These are phyloP conservation scores for Apotomis betuletana DNA, from an alignment of 2,888 invertebrate species.

Conservation along the genomic window DNA sequence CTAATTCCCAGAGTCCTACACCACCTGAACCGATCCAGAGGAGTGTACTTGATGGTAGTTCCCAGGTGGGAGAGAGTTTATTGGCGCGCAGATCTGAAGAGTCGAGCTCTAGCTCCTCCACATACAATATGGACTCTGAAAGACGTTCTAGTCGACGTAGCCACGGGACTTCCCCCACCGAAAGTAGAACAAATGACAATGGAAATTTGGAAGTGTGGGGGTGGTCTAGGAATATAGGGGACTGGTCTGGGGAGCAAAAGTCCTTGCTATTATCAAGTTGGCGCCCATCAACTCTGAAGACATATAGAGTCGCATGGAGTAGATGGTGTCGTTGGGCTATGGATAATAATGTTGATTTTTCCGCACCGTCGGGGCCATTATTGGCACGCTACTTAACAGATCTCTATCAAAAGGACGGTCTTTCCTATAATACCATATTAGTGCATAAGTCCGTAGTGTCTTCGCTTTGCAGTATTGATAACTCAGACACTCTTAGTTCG, in stretches of 20 bases:
- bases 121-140: not conserved
- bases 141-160: not conserved
- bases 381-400: not conserved
- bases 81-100: slow-evolving; percentile 1
- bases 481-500: not conserved
- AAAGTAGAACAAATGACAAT: not conserved
- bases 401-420: not conserved
- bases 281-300: not conserved
- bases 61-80: not conserved
- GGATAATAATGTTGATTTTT: not conserved
- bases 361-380: not conserved
- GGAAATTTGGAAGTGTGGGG: slow-evolving; percentile 1
- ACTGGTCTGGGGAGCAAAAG: not conserved
- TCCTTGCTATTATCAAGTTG: not conserved
- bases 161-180: not conserved
- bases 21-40: not conserved
- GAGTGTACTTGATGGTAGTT: not conserved
- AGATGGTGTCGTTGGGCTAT: not conserved
- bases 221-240: not conserved
- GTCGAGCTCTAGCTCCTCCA: not conserved
- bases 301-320: not conserved
- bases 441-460: not conserved
- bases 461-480: not conserved
- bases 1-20: not conserved
- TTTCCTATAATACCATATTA: not conserved